Evolutionary conservation across 2,888 invertebrate genomes (phyloP).

Genomic region (Aphidoletes aphidimyza): DNA sequence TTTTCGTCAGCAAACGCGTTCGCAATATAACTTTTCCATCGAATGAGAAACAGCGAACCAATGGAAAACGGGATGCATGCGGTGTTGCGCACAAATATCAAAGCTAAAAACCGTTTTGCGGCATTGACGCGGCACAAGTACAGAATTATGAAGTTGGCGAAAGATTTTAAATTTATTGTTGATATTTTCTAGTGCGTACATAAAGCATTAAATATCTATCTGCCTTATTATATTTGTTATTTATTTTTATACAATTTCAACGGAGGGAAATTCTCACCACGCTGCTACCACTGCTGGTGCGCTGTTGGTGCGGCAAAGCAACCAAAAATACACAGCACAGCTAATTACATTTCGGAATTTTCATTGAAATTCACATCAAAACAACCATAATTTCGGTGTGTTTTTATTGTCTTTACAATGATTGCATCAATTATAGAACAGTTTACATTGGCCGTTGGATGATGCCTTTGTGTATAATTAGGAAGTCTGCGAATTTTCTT

Average conservation of each 20-base stretch:
- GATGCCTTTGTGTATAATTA: conserved; percentile 2
- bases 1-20: neutral
- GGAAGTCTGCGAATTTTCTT: conserved; percentile 5
- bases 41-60: no score
- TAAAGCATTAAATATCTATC: neutral
- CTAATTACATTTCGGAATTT: conserved; percentile 6
- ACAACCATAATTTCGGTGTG: neutral
- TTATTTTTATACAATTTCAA: neutral
- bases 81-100: no score
- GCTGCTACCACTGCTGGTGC: no score
- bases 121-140: neutral
- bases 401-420: conserved; percentile 37
- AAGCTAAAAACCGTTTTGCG: no score
- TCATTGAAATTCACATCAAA: neutral
- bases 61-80: no score
- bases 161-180: conserved; percentile 47
- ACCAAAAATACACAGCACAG: neutral
- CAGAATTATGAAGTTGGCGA: neutral
- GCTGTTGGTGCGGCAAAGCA: neutral
- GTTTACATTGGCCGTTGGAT: conserved; percentile 18
- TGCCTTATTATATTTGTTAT: neutral
- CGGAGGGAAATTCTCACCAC: no score
- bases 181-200: conserved; percentile 32
- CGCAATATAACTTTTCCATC: no score
- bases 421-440: conserved; percentile 47